These are phyloP conservation scores for Octomys mimax DNA, from an alignment of 2,797 vertebrate genomes.

Conservation along the genomic window DNA sequence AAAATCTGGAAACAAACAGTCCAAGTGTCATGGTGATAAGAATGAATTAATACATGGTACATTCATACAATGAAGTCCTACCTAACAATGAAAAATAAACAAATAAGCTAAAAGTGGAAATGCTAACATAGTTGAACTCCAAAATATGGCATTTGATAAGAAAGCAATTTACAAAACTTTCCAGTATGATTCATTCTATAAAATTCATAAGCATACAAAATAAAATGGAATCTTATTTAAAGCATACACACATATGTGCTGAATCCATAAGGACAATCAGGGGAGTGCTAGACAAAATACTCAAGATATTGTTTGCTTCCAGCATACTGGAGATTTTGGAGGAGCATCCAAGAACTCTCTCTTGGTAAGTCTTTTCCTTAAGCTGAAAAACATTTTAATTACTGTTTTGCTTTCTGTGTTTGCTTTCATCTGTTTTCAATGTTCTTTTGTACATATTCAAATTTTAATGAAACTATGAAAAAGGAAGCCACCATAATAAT, in stretches of 20 bases:
- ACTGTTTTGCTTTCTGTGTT: neutral
- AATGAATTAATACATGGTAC: neutral
- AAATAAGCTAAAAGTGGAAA: neutral
- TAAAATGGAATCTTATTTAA: conserved; percentile 3
- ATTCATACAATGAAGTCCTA: neutral
- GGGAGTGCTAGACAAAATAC: neutral
- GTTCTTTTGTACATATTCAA: neutral
- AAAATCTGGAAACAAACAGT: neutral
- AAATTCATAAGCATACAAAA: conserved; percentile 5
- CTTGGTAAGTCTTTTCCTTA: neutral
- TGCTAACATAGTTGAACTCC: neutral
- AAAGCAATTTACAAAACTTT: neutral
- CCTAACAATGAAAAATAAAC: neutral
- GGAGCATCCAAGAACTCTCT: too few species aligned
- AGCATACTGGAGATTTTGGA: too few species aligned
- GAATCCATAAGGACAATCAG: neutral
- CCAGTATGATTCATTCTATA: neutral
- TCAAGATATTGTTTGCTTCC: neutral
- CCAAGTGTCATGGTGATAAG: neutral
- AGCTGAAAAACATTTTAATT: neutral
- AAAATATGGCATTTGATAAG: neutral
- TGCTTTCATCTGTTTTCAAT: neutral
- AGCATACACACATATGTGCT: neutral
- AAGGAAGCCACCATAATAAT: neutral
- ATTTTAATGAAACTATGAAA: conserved; percentile 21